Conservation (phyloP, 2,113 vertebrate genomes). For the Nipponia nippon region DNA sequence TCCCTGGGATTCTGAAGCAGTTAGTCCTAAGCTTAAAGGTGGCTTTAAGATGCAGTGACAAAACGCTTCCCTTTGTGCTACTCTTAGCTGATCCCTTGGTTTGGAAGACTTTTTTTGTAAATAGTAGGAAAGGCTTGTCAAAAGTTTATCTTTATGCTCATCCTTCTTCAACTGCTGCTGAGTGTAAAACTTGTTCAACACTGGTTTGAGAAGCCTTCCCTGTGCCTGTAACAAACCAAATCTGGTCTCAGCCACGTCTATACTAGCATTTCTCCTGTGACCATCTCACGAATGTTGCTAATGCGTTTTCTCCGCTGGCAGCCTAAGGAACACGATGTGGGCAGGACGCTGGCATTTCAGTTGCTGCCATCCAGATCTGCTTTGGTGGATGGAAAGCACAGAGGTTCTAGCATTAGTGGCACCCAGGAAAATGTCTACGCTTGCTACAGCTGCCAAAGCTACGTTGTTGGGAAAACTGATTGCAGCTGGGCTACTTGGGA, state of each 20-base stretch:
- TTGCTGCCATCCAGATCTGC: background rate
- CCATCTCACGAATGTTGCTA: fast-evolving
- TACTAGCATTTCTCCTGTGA: background rate
- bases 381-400: background rate
- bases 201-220: background rate
- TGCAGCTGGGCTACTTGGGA: background rate
- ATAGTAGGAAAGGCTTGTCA: background rate
- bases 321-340: fast-evolving
- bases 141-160: background rate
- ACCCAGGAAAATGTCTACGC: background rate
- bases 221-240: background rate
- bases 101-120: background rate
- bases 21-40: background rate
- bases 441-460: background rate
- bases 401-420: background rate
- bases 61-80: background rate
- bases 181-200: background rate
- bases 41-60: background rate
- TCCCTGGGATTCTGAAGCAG: background rate
- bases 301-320: background rate
- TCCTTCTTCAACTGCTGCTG: background rate
- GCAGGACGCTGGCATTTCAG: background rate
- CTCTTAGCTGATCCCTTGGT: background rate
- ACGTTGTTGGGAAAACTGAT: background rate
- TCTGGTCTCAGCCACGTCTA: background rate